Evolutionary conservation across 2,888 invertebrate genomes (phyloP).

Genomic region (Sminthurinus aureus): DNA sequence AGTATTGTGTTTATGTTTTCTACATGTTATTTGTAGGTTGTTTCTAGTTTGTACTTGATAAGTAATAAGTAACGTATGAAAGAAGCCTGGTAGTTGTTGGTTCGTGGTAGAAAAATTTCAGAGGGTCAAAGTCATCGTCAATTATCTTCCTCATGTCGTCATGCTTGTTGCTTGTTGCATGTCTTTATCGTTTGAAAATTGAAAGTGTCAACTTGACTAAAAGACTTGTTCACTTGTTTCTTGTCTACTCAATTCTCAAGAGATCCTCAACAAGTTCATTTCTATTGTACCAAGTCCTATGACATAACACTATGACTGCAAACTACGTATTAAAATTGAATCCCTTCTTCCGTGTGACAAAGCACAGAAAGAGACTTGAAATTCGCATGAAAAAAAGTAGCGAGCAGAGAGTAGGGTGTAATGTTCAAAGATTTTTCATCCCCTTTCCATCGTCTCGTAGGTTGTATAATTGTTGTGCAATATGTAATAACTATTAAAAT

Average conservation of each 20-base stretch:
- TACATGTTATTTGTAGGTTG: too few species aligned
- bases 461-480: background rate
- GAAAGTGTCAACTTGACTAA: conserved; percentile 5
- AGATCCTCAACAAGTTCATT: too few species aligned
- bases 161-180: background rate
- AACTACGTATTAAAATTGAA: background rate
- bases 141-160: background rate
- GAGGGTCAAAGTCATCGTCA: background rate
- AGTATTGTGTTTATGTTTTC: too few species aligned
- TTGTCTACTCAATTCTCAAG: background rate
- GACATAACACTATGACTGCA: too few species aligned
- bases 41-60: too few species aligned
- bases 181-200: background rate
- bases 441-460: background rate
- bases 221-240: background rate
- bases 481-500: too few species aligned
- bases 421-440: background rate
- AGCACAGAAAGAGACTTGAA: background rate
- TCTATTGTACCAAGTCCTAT: too few species aligned
- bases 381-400: background rate
- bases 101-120: too few species aligned
- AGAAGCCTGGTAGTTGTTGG: too few species aligned
- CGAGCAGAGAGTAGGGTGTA: background rate
- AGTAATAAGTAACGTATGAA: too few species aligned
- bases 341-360: background rate